Conservation (phyloP, 1,140 invertebrate genomes). For the Leptonema lineaticorne region DNA sequence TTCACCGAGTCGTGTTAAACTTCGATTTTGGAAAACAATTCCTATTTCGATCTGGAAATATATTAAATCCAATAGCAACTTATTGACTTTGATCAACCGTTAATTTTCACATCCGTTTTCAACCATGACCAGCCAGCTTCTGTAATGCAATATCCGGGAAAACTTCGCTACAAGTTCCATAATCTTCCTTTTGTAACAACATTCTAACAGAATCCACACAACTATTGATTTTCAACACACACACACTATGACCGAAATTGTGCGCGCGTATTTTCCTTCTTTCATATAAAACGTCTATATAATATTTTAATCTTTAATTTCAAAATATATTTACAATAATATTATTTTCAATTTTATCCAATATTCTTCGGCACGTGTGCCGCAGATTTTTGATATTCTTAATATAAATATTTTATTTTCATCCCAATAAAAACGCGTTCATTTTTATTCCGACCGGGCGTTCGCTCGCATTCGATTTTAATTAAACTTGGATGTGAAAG, state of each 20-base stretch:
- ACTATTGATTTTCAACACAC: neutral
- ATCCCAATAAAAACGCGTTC: too few relatives aligned
- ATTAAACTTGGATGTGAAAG: constrained; percentile 4
- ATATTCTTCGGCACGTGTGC: too few relatives aligned
- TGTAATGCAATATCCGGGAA: constrained; percentile 27
- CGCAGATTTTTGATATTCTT: too few relatives aligned
- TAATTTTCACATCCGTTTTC: constrained; percentile 34
- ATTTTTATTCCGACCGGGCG: too few relatives aligned
- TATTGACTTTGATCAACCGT: constrained; percentile 37
- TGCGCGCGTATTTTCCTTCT: too few relatives aligned
- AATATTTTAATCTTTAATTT: too few relatives aligned
- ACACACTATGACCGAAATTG: neutral
- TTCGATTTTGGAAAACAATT: neutral
- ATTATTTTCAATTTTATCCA: too few relatives aligned
- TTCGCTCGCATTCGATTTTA: neutral
- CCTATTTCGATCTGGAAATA: neutral
- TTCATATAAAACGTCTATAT: too few relatives aligned
- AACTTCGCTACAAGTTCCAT: neutral
- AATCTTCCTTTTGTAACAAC: neutral
- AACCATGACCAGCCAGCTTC: neutral
- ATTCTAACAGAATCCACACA: neutral
- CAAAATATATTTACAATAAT: too few relatives aligned
- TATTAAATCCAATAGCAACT: neutral
- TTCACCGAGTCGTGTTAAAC: too few relatives aligned
- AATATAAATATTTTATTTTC: too few relatives aligned